These are phyloP conservation scores for Phylloscopus trochiloides DNA, from an alignment of 2,113 vertebrate genomes.

Conservation along the genomic window DNA sequence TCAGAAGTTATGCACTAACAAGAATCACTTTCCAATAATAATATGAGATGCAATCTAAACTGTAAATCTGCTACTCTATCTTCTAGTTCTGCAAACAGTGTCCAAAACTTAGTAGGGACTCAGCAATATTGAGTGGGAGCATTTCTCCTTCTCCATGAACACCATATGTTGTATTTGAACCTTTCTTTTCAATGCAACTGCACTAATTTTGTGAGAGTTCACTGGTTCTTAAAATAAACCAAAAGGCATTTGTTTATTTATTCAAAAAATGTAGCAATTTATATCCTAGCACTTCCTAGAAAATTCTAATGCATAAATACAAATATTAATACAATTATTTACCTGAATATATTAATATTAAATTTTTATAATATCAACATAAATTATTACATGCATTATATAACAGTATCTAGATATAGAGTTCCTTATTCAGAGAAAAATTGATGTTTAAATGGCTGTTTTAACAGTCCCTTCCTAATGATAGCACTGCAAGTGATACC, in stretches of 20 bases:
- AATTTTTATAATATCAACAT: neutral
- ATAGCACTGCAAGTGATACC: neutral
- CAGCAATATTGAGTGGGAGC: neutral
- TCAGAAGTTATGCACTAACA: neutral
- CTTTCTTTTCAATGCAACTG: neutral
- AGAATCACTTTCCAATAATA: neutral
- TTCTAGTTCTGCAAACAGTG: neutral
- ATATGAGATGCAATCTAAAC: neutral
- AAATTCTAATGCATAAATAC: neutral
- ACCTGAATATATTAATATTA: neutral
- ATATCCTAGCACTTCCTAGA: neutral
- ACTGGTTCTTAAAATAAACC: neutral
- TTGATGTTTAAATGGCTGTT: neutral
- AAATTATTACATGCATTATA: neutral
- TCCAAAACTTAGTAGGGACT: neutral
- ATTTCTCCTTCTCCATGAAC: neutral
- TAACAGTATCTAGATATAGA: neutral
- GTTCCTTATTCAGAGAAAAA: neutral
- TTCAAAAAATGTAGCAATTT: neutral
- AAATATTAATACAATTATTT: neutral
- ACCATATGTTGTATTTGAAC: neutral
- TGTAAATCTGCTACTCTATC: neutral
- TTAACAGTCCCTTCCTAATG: neutral
- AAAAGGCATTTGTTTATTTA: neutral
- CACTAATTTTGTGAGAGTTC: neutral